Percentiles rank a stretch among this genome's conserved stretches.
Evolutionary conservation across 2,888 invertebrate genomes (phyloP).

Genomic region (Volucella zonaria): DNA sequence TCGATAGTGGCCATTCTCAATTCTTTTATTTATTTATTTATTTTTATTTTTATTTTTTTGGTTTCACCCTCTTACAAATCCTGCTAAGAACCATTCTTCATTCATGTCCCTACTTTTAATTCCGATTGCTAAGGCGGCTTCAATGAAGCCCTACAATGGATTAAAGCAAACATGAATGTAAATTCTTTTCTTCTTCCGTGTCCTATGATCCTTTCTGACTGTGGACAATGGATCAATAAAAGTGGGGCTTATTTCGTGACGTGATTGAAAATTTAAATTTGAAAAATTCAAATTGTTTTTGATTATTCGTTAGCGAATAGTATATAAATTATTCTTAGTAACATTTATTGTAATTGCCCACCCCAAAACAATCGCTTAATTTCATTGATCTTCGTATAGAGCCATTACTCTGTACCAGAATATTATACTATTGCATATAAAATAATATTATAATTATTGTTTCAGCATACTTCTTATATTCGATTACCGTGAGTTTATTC

Average conservation of each 20-base stretch:
- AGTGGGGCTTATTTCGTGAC: conserved; percentile 25
- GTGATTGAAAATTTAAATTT: conserved; percentile 16
- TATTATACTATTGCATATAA: too few relatives aligned
- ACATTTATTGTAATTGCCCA: conserved; percentile 27
- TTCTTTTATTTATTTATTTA: background rate
- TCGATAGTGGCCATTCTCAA: conserved; percentile 13
- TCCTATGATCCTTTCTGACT: conserved; percentile 41
- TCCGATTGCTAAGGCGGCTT: background rate
- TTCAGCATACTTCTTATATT: too few relatives aligned
- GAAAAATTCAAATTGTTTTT: conserved; percentile 28
- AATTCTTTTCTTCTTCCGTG: conserved; percentile 34
- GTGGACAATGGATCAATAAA: conserved; percentile 55
- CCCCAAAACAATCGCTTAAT: background rate
- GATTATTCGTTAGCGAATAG: conserved; percentile 54
- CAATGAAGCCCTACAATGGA: conserved; percentile 43
- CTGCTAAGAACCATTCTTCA: conserved; percentile 14
- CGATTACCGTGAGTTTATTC: too few relatives aligned
- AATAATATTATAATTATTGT: too few relatives aligned
- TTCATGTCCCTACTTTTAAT: conserved; percentile 20
- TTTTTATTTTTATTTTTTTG: background rate
- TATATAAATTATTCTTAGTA: background rate
- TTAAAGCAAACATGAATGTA: conserved; percentile 27
- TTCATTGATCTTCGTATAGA: background rate
- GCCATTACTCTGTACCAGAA: too few relatives aligned
- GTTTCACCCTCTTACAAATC: background rate